Base-by-base conservation (phyloP, 2,113 vertebrate species). In the Probosciger aterrimus region DNA sequence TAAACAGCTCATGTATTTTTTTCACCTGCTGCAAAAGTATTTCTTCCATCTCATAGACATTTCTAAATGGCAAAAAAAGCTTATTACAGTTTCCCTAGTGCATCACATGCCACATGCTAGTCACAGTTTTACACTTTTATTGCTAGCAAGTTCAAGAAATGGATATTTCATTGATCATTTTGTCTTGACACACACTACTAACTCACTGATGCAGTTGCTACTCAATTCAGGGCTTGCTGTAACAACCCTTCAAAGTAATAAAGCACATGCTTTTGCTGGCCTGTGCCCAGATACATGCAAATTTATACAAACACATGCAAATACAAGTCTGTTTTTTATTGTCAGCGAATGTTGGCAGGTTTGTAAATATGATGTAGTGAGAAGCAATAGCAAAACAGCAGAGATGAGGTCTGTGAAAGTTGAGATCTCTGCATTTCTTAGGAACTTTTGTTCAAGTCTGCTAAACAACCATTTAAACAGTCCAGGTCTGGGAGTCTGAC, bases 271-370 rank as follows among this genome's bases (percentile, higher is more conserved):
- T 85, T 62, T 49, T 15, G 59, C 88, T 94, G 96, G 73, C 92
- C 82, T 14, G 6, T 8, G 59, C 70, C 94, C 89, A 89, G 67
- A 70, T 41, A 11, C 23, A 96, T 89, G 90, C 60, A 97, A 96
- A 96, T 96, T 86, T 93, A 96, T 95, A 94, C 95, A 97, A 97
- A 97, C 6, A 67, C 18, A 92, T 94, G 95, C 91, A 97, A 97
- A 96, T 91, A 1, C 30, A 28, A 0, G 11, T 7, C 77, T 79
- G 77, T 19, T 50, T 27, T 62, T 62, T 59, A 59, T 85, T 55
- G 31, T 60, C 90, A 78, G 88, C 1, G 12, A 53, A 81, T n/a
- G 78, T 62, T 78, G 85, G 77, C 92, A 91, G 80, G 44, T 43
- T 24, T 81, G 82, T 3, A 43, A 91, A 28, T 59, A 31, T 2